Conservation (phyloP, 2,888 invertebrate species). For the Tortricodes alternella region DNA sequence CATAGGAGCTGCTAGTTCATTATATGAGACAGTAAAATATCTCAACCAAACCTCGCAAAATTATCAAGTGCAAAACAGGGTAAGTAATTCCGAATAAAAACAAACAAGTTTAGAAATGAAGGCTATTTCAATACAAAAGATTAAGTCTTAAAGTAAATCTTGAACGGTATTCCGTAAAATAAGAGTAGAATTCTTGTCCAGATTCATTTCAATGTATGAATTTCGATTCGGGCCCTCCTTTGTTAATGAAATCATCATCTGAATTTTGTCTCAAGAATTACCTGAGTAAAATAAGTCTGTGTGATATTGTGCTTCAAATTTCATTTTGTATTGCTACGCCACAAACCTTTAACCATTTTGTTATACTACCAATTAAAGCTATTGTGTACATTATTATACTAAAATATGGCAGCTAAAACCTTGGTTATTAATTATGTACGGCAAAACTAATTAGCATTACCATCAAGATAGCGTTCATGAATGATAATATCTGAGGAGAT, state of each 20-base stretch:
- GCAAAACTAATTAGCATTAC: slow-evolving; percentile 17
- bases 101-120: background rate
- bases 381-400: too few species aligned
- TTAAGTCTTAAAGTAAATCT: slow-evolving; percentile 3
- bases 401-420: too few species aligned
- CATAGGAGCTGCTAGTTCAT: too few species aligned
- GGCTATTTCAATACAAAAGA: slow-evolving; percentile 9
- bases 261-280: slow-evolving; percentile 2
- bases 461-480: slow-evolving; percentile 17
- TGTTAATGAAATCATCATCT: slow-evolving; percentile 18
- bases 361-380: too few species aligned
- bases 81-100: background rate
- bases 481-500: slow-evolving; percentile 13
- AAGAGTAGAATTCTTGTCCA: slow-evolving; percentile 4
- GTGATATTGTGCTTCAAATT: background rate
- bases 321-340: background rate
- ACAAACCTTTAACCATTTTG: too few species aligned
- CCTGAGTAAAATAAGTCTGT: background rate
- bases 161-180: slow-evolving; percentile 7
- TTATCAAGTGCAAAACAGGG: background rate
- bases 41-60: too few species aligned
- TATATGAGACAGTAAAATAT: too few species aligned
- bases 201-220: slow-evolving; percentile 23
- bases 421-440: too few species aligned
- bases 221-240: slow-evolving; percentile 7